Evolutionary conservation across 2,888 invertebrate species (phyloP), one percentile per base, ranked within the genome.

Genomic region (Xestia xanthographa): DNA sequence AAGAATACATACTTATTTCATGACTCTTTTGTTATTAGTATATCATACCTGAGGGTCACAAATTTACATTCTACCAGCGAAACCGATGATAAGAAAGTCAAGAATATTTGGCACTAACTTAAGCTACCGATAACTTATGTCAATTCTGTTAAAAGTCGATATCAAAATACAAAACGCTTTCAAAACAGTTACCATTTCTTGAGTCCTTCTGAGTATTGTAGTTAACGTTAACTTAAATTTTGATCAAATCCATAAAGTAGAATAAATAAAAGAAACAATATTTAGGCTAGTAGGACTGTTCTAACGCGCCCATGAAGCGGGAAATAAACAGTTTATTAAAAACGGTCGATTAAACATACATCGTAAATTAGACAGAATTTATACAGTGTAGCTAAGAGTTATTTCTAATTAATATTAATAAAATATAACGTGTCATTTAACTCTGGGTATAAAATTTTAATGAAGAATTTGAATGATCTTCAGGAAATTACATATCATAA

Each of bases 371-470:
- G 60, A 72, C 62, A 77, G 29, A 76, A 71, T 70, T 65, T 50
- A 69, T 41, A 48, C n/a, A 66, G 68, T 68, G 66, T 56, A 66
- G 1, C 11, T 66, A 50, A 82, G 43, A 76, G 56, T 81, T 65
- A 68, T 65, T 68, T 11, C 34, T 75, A 76, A 86, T 83, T 74
- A 82, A 77, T 86, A 71, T 62, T 58, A 68, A 69, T 71, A 86
- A 75, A 79, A 86, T 86, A 75, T 65, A 83, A 75, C 79, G 84
- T 72, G 53, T 73, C 84, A 79, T 83, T 86, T 78, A 83, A 66
- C 34, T 53, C 45, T 48, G 58, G 34, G 26, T 53, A 58, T 77
- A 73, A 67, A 75, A 76, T 79, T 73, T 77, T 77, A 68, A 82
- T 81, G 78, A 77, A 75, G 26, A 56, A 74, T 77, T 66, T 77